phyloP scores from a whole-genome alignment of 2,113 vertebrate genomes.

The Campylomormyrus tamandua region DNA sequence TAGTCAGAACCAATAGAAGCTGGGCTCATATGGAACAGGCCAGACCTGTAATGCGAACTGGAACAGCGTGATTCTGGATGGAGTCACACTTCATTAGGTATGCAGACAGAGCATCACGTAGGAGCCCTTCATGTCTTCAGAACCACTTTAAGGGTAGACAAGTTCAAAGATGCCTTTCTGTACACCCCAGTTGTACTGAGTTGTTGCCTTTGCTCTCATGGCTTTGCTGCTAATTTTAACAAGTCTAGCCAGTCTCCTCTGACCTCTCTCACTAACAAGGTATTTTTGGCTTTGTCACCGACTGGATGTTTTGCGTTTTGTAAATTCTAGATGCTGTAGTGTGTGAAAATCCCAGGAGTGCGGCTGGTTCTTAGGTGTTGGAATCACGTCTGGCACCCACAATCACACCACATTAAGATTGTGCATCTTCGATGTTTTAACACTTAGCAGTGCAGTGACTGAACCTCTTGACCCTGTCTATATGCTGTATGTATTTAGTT shows the following conservation, averaged over 20 bases:
- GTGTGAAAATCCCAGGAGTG: background rate
- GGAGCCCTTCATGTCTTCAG: background rate
- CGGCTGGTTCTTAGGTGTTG: background rate
- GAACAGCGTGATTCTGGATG: background rate
- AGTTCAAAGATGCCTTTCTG: background rate
- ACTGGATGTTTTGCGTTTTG: background rate
- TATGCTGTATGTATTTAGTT: background rate
- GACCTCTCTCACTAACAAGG: background rate
- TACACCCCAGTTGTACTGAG: background rate
- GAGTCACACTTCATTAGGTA: background rate
- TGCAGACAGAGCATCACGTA: background rate
- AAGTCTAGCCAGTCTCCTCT: background rate
- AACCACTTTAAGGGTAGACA: background rate
- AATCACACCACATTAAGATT: background rate
- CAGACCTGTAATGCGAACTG: background rate
- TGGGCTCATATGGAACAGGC: background rate
- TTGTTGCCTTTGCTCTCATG: background rate
- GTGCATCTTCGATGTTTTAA: background rate
- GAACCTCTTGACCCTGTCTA: background rate
- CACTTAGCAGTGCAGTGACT: background rate
- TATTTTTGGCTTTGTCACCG: background rate
- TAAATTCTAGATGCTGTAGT: background rate
- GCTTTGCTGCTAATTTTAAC: background rate
- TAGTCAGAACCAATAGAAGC: background rate
- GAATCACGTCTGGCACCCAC: background rate